These are phyloP conservation scores for Acholoe squamosa DNA, from an alignment of 2,888 invertebrate species.

Conservation along the genomic window DNA sequence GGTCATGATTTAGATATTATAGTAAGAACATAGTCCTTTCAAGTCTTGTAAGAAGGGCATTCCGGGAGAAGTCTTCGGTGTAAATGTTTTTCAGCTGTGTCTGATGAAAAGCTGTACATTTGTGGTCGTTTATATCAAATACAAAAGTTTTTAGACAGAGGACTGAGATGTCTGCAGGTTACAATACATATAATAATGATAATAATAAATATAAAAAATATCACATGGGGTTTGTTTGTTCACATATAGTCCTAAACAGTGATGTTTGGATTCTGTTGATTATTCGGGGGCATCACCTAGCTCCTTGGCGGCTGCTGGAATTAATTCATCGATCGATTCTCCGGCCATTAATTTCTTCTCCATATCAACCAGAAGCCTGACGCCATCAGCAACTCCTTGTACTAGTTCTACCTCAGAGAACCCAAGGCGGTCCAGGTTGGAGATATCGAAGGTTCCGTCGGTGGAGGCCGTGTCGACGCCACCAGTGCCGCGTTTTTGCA, in stretches of 20 bases:
- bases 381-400: conserved; percentile 75
- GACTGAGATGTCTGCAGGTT: conserved; percentile 23
- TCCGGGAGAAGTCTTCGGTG: too few species aligned
- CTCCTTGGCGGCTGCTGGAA: conserved; percentile 1
- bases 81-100: background rate
- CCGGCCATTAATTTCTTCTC: conserved; percentile 61
- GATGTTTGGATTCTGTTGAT: background rate
- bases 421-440: conserved; percentile 79
- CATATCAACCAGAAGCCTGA: conserved; percentile 70
- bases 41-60: conserved; percentile 9
- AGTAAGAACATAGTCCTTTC: background rate
- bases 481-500: conserved; percentile 70
- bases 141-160: background rate
- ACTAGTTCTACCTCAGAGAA: conserved; percentile 78
- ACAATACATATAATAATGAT: conserved; percentile 11
- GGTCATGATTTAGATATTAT: conserved; percentile 4
- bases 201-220: conserved; percentile 39
- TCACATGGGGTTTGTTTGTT: conserved; percentile 25
- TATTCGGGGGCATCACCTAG: background rate
- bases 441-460: conserved; percentile 80
- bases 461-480: conserved; percentile 79
- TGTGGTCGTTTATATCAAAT: background rate
- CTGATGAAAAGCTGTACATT: background rate
- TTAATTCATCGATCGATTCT: background rate
- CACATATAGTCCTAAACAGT: background rate